phyloP scores from a whole-genome alignment of 1,140 invertebrate genomes.

The Diploscapter pachys region DNA sequence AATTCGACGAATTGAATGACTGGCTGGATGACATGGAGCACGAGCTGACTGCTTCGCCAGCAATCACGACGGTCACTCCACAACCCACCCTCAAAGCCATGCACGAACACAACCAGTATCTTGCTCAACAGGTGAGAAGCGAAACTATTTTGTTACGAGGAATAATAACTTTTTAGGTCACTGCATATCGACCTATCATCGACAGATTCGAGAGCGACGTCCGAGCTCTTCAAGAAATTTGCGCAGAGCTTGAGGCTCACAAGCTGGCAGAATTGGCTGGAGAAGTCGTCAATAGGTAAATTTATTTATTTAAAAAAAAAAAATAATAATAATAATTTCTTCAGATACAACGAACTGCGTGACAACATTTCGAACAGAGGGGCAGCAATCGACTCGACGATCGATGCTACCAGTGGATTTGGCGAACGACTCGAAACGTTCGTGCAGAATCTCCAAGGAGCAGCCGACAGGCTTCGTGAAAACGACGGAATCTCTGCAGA shows the following conservation, averaged over 20 bases:
- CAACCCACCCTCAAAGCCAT: slow-evolving; percentile 87
- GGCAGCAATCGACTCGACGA: slow-evolving; percentile 81
- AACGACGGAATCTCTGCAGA: slow-evolving; percentile 26
- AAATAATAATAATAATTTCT: too few relatives aligned
- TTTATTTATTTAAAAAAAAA: too few relatives aligned
- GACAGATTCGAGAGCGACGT: slow-evolving; percentile 93
- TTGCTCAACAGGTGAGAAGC: too few relatives aligned
- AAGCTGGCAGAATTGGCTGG: slow-evolving; percentile 76
- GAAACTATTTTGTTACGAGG: too few relatives aligned
- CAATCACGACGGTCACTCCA: slow-evolving; percentile 83
- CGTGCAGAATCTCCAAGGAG: slow-evolving; percentile 76
- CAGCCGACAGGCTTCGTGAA: slow-evolving; percentile 74
- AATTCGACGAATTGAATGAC: slow-evolving; percentile 78
- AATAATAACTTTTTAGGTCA: slow-evolving; percentile 62
- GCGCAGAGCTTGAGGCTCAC: slow-evolving; percentile 78
- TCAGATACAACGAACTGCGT: slow-evolving; percentile 68
- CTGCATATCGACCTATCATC: slow-evolving; percentile 87
- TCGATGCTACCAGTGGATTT: slow-evolving; percentile 70
- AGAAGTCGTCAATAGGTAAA: slow-evolving; percentile 73
- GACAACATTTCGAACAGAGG: slow-evolving; percentile 79
- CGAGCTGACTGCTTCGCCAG: slow-evolving; percentile 72
- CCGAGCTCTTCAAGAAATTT: slow-evolving; percentile 77
- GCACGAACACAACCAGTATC: slow-evolving; percentile 81
- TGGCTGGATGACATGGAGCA: slow-evolving; percentile 92
- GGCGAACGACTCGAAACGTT: slow-evolving; percentile 72